Percentiles rank a stretch among this genome's conserved stretches.
Conservation (phyloP, 2,113 vertebrate genomes). For the Gambusia affinis region DNA sequence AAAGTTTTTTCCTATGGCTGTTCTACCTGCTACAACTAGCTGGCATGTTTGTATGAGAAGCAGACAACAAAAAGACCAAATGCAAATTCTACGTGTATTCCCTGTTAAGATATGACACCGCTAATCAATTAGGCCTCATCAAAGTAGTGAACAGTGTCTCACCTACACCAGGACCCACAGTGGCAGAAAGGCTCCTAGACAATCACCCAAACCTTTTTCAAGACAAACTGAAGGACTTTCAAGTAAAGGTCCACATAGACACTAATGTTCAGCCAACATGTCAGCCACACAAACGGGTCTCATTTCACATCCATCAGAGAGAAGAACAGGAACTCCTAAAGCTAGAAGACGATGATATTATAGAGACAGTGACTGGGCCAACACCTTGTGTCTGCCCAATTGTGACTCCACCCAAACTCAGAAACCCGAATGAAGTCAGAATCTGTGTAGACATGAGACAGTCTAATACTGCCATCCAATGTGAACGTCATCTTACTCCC, state of each 20-base stretch:
- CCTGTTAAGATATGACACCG: conserved; percentile 1
- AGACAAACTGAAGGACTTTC: conserved; percentile 23
- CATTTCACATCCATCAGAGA: conserved; percentile 15
- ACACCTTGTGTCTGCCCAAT: too few relatives aligned
- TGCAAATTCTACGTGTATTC: conserved; percentile 7
- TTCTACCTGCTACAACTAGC: background rate
- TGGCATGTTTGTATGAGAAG: background rate
- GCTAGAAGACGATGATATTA: conserved; percentile 31
- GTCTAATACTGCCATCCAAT: too few relatives aligned
- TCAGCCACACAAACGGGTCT: conserved; percentile 17
- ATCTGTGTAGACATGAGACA: too few relatives aligned
- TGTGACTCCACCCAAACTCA: too few relatives aligned
- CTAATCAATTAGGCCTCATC: conserved; percentile 16
- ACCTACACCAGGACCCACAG: background rate
- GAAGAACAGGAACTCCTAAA: conserved; percentile 29
- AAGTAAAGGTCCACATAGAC: conserved; percentile 31
- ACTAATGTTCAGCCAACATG: conserved; percentile 10
- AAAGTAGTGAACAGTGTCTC: conserved; percentile 14
- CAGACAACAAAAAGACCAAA: background rate
- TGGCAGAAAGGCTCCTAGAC: conserved; percentile 14
- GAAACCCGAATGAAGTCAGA: too few relatives aligned
- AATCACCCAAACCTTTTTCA: conserved; percentile 25
- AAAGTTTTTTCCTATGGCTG: too few relatives aligned
- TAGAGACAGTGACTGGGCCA: conserved; percentile 1
- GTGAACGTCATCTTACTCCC: too few relatives aligned